Conservation (phyloP, 2,888 invertebrate species). For the Ormyrus thymus region DNA sequence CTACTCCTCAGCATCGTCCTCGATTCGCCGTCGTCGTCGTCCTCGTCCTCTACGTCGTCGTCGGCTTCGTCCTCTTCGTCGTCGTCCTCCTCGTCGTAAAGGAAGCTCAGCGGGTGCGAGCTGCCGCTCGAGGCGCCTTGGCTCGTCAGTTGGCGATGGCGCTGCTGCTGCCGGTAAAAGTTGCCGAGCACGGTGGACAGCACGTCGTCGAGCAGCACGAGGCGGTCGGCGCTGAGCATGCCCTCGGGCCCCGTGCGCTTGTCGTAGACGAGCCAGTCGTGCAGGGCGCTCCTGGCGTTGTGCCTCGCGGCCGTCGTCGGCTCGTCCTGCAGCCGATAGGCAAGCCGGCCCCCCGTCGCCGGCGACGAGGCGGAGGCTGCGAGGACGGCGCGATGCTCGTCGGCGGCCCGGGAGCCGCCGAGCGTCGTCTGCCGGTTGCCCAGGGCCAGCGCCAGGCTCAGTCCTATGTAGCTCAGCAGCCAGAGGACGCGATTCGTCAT, state of each 20-base stretch:
- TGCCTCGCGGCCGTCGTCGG: conserved; percentile 34
- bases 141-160: background rate
- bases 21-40: background rate
- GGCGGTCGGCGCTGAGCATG: conserved; percentile 26
- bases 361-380: background rate
- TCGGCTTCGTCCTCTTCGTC: conserved; percentile 18
- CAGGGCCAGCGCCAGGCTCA: conserved; percentile 69
- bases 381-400: background rate
- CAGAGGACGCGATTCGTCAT: conserved; percentile 72
- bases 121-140: no score
- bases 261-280: conserved; percentile 67
- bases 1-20: no score
- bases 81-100: conserved; percentile 11
- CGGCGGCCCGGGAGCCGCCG: conserved; percentile 51
- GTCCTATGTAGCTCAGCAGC: conserved; percentile 71
- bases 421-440: conserved; percentile 64
- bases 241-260: conserved; percentile 32
- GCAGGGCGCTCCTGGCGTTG: conserved; percentile 58
- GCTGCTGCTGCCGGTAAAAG: conserved; percentile 62
- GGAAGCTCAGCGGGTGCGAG: background rate
- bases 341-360: background rate
- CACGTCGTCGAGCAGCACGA: conserved; percentile 48
- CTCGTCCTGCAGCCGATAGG: background rate
- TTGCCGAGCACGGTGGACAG: conserved; percentile 72
- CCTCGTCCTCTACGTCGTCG: conserved; percentile 13